Percentiles rank a stretch among this genome's conserved stretches.
Evolutionary conservation across 1,140 invertebrate genomes (phyloP).

Genomic region (Pseudomyrmex sp.): DNA sequence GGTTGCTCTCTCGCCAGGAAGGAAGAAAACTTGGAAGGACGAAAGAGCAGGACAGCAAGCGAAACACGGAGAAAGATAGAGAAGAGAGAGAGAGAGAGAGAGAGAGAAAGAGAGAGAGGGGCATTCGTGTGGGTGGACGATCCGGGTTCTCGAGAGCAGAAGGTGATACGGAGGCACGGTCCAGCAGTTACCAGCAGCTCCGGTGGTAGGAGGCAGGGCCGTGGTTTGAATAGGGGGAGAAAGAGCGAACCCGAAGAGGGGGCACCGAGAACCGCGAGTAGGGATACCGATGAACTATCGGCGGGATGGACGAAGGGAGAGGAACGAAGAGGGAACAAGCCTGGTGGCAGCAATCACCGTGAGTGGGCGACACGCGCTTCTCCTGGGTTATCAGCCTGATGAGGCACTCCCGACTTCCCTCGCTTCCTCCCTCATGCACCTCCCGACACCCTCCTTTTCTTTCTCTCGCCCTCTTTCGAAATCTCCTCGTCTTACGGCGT

Average conservation of each 20-base stretch:
- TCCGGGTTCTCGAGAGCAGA: conserved; percentile 63
- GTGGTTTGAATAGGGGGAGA: conserved; percentile 54
- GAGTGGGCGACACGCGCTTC: conserved; percentile 83
- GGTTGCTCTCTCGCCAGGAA: conserved; percentile 4
- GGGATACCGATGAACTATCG: conserved; percentile 68
- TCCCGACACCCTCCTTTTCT: conserved; percentile 19
- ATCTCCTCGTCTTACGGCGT: conserved; percentile 26
- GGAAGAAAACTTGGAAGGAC: conserved; percentile 43
- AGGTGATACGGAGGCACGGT: conserved; percentile 72
- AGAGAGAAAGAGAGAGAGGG: conserved; percentile 15
- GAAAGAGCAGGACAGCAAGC: background rate
- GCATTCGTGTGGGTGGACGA: conserved; percentile 66
- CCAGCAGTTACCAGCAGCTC: conserved; percentile 60
- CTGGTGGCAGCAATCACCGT: conserved; percentile 80
- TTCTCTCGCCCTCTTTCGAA: conserved; percentile 16
- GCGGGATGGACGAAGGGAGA: conserved; percentile 31
- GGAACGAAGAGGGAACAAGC: conserved; percentile 65
- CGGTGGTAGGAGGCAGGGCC: conserved; percentile 64
- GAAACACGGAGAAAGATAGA: conserved; percentile 20
- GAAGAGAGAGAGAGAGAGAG: conserved; percentile 7
- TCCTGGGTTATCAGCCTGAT: conserved; percentile 78
- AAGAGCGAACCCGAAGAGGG: conserved; percentile 44
- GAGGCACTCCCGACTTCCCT: conserved; percentile 67
- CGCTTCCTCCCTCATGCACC: conserved; percentile 6
- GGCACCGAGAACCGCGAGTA: conserved; percentile 35